Base-by-base conservation (phyloP, 1,140 invertebrate genomes). In the Phymastichus coffea region DNA sequence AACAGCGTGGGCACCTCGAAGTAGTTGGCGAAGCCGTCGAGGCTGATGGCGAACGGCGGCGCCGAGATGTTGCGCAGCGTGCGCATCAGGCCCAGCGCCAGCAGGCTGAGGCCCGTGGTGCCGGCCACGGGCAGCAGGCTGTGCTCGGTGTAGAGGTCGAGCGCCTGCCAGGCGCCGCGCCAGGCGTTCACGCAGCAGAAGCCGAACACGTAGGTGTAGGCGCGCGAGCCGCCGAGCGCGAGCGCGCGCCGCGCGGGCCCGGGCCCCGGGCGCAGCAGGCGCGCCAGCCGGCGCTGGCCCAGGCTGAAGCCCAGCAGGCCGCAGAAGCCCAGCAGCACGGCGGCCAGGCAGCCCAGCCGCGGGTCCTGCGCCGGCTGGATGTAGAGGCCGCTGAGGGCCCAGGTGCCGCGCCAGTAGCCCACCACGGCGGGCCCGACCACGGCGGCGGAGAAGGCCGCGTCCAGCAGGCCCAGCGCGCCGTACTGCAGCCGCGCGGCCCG, bases 1-100 rank as follows among this genome's bases (percentile, higher is more conserved):
- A 92, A 94, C 85, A 92, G 89, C 19, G 91, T 93, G 3, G 88
- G 87, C 46, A 93, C 87, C 47, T 87, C 84, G 70, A 93, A 94
- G 78, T 92, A 94, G 52, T 87, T 88, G 40, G 84, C 80, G 40
- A 83, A 85, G 37, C 85, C 80, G 68, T 94, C 92, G 26, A 88
- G 84, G 25, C 83, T 85, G 1, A 93, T 82, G 4, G 88, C 83
- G 69, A 92, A 90, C 0, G 92, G 92, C 1, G 91, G 86, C 14
- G 91, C 89, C n/a, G 88, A 85, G 6, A 93, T 83, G 70, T 93
- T 94, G 58, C 91, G 81, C 15, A 93, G 70, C 0, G 85, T 85
- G 14, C 88, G 75, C 55, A 91, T 82, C 4, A 83, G 77, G 8
- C 85, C 81, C 15, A 93, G 75, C 12, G 86, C 84, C 15, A 89